These are phyloP conservation scores for Physella acuta DNA, from an alignment of 1,140 invertebrate species.

Conservation along the genomic window DNA sequence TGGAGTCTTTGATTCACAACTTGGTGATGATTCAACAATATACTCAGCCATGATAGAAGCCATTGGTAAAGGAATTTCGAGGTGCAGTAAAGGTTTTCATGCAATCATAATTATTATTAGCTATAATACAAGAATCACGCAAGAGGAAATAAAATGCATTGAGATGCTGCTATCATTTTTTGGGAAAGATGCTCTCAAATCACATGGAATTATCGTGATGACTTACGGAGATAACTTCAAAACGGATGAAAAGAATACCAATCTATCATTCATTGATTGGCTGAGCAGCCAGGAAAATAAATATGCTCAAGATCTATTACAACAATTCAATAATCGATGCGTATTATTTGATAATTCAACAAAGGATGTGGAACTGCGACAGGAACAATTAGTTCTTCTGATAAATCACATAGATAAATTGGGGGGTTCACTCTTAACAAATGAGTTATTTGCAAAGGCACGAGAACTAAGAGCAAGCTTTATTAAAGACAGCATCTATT, in stretches of 20 bases:
- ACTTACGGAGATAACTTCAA: conserved; percentile 20
- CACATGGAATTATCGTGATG: conserved; percentile 16
- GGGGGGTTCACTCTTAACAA: conserved; percentile 18
- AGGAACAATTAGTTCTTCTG: conserved; percentile 13
- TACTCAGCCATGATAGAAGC: conserved; percentile 6
- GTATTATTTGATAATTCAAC: conserved; percentile 20
- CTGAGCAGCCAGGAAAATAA: not conserved
- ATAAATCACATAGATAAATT: conserved; percentile 9
- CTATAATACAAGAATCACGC: conserved; percentile 11
- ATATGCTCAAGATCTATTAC: conserved; percentile 8
- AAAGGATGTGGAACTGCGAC: not conserved
- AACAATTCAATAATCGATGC: conserved; percentile 15
- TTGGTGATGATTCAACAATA: not conserved
- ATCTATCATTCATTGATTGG: not conserved
- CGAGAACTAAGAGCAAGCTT: not conserved
- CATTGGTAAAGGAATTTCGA: conserved; percentile 11
- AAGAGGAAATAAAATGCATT: conserved; percentile 19
- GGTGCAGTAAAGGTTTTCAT: conserved; percentile 11
- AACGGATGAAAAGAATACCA: conserved; percentile 1
- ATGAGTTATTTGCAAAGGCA: conserved; percentile 13
- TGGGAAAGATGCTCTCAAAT: conserved; percentile 18
- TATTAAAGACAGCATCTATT: not conserved
- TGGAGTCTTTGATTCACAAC: conserved; percentile 21
- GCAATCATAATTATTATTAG: conserved; percentile 19
- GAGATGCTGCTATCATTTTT: conserved; percentile 15